Evolutionary conservation across 2,113 vertebrate genomes (phyloP), one percentile per base, ranked within the genome.

Genomic region (Halcyon malimbica): DNA sequence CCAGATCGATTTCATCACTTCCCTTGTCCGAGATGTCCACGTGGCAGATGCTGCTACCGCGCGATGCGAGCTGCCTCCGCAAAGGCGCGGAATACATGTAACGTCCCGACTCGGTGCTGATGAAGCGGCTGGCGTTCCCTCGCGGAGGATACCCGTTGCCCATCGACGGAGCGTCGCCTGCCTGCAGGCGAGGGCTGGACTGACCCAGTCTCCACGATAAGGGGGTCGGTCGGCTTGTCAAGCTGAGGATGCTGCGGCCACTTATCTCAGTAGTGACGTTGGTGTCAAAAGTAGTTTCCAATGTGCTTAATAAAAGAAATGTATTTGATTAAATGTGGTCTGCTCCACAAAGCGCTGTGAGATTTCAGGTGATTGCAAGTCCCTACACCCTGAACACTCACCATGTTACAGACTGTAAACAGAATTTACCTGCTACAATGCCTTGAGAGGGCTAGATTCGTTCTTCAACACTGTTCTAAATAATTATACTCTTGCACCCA

Each of bases 231-330:
- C 99, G 98, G 24, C 98, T 97, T 0, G 99, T 97, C 96, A 99
- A 67, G 97, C 99, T 99, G 91, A 99, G 99, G 96, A 99, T 98
- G 85, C 99, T 98, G 62, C 99, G 99, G 17, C 99, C 95, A 6
- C 97, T 99, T 80, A 99, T 98, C 97, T 99, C 99, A 0, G 99
- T 99, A 60, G 99, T 99, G 95, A 99, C 98, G 3, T 94, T 98
- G 96, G 98, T 98, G 83, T 99, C 99, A 19, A 99, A 99, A 0
- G 99, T 99, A 11, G 99, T 99, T 96, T 99, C 99, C 98, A 99
- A 90, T 0, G 99, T 99, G 98, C 99, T 99, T 46, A 9, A 33
- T 87, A 90, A 56, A 68, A 83, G 33, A 92, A 11, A 82, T 0
- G 11, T 11, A 9, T 4, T 4, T 2, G n/a, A n/a, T 59, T 44